Evolutionary conservation across 2,113 vertebrate genomes (phyloP), one percentile per base, ranked within the genome.

Genomic region (Hydrochoerus hydrochaeris): DNA sequence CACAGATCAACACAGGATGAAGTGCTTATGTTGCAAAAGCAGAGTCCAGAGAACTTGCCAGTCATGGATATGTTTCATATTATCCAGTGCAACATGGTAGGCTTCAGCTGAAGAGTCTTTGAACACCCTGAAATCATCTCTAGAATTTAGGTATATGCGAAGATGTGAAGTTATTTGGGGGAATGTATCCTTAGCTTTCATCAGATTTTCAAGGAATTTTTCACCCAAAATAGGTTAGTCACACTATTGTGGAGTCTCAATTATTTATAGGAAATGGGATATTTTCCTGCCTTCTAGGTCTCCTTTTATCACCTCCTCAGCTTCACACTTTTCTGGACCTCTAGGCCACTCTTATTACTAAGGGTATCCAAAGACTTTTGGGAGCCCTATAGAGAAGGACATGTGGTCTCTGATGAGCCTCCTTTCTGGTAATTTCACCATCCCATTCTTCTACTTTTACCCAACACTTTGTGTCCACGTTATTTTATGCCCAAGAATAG

Each of bases 141-240:
- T 16, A 82, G 32, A 20, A 58, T 10, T 83, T n/a, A 38, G 30
- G 0, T 65, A 41, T 32, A 38, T 85, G 3, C 17, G 54, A n/a
- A n/a, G 20, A 41, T 67, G 14, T 83, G 22, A 75, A 38, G 24
- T 85, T 71, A 26, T 78, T 14, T 84, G 19, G 35, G 32, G 38
- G 26, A 88, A 63, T 49, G 24, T 69, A 84, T 90, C 7, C 11
- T 62, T 0, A 52, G 20, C 22, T 96, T 94, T 63, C 14, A 17
- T 38, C 12, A 41, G n/a, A 77, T 54, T 93, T 82, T 92, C 58
- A 96, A 86, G 90, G 54, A 90, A 78, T 60, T 22, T 57, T 22
- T 83, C 32, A 81, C 80, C 32, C 30, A 57, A 82, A 94, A 86
- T 73, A 69, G 26, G 85, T 91, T 54, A 83, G 52, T 85, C 16